phyloP scores from a whole-genome alignment of 2,113 vertebrate species.

The Microtus richardsoni region DNA sequence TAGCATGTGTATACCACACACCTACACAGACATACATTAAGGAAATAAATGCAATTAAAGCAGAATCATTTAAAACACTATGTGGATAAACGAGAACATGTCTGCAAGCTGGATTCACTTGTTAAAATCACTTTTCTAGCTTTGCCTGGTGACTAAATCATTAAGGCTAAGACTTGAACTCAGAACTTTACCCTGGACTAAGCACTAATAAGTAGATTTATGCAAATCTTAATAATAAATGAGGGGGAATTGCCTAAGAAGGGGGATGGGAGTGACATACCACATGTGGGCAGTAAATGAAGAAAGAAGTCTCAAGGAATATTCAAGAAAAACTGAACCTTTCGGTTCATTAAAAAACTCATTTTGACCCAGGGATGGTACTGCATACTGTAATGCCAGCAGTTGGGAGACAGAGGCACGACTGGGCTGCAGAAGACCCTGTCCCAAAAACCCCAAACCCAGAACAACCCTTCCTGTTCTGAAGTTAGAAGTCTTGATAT shows the following conservation, averaged over 20 bases:
- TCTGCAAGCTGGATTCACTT: background rate
- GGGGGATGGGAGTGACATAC: background rate
- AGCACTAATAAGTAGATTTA: background rate
- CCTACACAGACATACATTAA: background rate
- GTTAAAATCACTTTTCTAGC: background rate
- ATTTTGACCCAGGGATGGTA: no score
- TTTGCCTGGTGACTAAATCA: background rate
- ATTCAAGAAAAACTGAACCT: background rate
- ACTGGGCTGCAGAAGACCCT: background rate
- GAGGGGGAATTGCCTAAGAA: background rate
- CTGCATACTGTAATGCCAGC: background rate
- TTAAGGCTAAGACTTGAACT: background rate
- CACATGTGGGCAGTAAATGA: background rate
- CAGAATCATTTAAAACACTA: background rate
- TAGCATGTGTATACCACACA: background rate
- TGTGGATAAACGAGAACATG: background rate
- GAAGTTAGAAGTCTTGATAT: background rate
- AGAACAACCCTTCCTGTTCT: no score
- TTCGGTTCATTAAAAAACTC: background rate
- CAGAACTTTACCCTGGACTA: background rate
- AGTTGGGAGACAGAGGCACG: background rate
- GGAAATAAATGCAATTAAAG: background rate
- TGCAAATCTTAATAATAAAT: background rate
- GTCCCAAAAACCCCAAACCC: background rate
- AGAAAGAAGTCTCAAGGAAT: background rate